Evolutionary conservation across 2,113 vertebrate species (phyloP).

Genomic region (Mionectes macconnelli): DNA sequence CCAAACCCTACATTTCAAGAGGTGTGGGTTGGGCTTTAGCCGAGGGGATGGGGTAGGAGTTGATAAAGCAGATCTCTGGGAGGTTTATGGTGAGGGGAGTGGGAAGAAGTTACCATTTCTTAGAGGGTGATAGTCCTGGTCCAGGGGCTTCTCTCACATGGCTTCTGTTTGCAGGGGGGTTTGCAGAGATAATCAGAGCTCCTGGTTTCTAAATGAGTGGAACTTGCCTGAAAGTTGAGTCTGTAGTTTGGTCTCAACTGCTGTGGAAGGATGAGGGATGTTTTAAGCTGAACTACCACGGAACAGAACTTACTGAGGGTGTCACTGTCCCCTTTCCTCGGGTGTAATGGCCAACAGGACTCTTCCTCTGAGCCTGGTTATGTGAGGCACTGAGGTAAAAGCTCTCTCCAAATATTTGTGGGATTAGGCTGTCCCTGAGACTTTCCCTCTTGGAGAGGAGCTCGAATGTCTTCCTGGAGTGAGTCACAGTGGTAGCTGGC

Average conservation of each 20-base stretch:
- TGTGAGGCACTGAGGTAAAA: fast-evolving
- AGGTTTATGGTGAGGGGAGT: neutral
- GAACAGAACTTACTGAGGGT: neutral
- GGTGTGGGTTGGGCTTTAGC: neutral
- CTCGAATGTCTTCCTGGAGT: neutral
- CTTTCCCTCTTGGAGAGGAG: neutral
- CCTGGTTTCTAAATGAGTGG: neutral
- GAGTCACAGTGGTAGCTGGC: neutral
- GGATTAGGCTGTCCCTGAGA: neutral
- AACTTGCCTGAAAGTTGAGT: neutral
- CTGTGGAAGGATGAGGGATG: neutral
- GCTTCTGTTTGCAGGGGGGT: neutral
- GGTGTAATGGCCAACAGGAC: neutral
- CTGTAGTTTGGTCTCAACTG: neutral
- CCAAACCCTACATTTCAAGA: neutral
- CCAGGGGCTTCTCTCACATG: neutral
- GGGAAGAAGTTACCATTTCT: neutral
- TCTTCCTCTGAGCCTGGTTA: neutral
- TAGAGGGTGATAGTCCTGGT: neutral
- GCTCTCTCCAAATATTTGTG: neutral
- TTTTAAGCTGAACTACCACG: neutral
- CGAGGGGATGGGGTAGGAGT: neutral
- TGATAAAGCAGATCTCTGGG: neutral
- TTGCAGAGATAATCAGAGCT: neutral
- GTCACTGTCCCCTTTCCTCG: neutral